Percentiles rank a stretch among this genome's conserved stretches.
These are phyloP conservation scores for Anseranas semipalmata DNA, from an alignment of 2,113 vertebrate species.

Conservation along the genomic window DNA sequence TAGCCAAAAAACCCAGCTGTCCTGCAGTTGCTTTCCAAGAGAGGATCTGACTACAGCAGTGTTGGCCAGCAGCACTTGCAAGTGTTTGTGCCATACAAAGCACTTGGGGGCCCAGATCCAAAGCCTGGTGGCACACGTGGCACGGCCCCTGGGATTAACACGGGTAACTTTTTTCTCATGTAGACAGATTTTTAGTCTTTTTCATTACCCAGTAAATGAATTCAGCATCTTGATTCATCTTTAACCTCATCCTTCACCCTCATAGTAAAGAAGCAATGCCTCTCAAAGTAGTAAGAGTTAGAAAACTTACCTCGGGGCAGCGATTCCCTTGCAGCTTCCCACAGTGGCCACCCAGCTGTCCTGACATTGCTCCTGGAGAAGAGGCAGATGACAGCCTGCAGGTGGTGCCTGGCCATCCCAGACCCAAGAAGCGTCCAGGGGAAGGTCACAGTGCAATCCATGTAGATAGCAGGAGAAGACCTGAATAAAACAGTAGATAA, in stretches of 20 bases:
- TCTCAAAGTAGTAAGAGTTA: neutral
- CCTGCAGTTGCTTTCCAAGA: neutral
- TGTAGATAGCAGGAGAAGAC: neutral
- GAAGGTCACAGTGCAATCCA: neutral
- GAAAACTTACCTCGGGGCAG: neutral
- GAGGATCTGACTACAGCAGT: neutral
- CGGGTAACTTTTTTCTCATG: neutral
- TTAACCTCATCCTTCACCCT: neutral
- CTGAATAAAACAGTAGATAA: accelerated
- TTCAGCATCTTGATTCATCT: neutral
- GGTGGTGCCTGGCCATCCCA: neutral
- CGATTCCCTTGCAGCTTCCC: accelerated
- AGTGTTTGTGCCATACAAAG: neutral
- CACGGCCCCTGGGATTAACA: too few relatives aligned
- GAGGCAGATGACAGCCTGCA: neutral
- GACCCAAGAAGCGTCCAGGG: neutral
- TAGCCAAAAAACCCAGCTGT: neutral
- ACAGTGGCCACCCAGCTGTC: accelerated
- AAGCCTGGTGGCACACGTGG: neutral
- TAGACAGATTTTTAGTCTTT: neutral
- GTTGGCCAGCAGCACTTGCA: neutral
- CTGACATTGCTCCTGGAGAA: neutral
- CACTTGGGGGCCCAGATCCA: neutral
- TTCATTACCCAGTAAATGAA: neutral
- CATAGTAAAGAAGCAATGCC: neutral